A percentile compares a stretch with the other conserved stretches of the same genome.
Evolutionary conservation across 1,140 invertebrate species (phyloP).

Genomic region (Colletes gigas): DNA sequence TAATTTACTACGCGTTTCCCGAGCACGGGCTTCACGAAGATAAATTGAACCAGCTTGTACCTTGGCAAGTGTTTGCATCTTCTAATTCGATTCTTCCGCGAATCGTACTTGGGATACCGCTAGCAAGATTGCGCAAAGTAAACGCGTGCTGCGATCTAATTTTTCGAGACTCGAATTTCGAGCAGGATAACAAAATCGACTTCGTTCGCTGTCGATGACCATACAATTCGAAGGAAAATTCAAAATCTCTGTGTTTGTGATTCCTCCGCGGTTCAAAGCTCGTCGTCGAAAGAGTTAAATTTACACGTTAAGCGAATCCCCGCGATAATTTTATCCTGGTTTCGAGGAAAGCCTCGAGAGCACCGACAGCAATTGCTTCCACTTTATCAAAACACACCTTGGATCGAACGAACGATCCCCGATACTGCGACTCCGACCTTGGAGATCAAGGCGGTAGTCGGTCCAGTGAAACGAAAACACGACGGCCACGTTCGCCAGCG

Average conservation of each 20-base stretch:
- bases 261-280: no score
- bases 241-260: no score
- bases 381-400: conserved; percentile 15
- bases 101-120: conserved; percentile 24
- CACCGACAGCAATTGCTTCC: not conserved
- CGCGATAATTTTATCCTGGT: not conserved
- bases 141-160: not conserved
- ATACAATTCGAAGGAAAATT: no score
- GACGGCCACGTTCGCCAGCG: conserved; percentile 19
- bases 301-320: no score
- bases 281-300: no score
- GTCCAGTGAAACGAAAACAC: conserved; percentile 2
- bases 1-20: not conserved
- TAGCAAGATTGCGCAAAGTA: not conserved
- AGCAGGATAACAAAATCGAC: no score
- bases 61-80: conserved; percentile 28
- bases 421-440: not conserved
- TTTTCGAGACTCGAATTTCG: not conserved
- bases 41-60: conserved; percentile 5
- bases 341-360: not conserved
- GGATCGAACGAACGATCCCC: not conserved
- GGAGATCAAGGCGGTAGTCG: not conserved
- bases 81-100: conserved; percentile 56
- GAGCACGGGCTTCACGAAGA: conserved; percentile 4
- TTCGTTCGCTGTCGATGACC: no score